Percentiles rank a stretch among this genome's conserved stretches.
These are phyloP conservation scores for Lydus trimaculatus DNA, from an alignment of 2,888 invertebrate genomes.

Conservation along the genomic window DNA sequence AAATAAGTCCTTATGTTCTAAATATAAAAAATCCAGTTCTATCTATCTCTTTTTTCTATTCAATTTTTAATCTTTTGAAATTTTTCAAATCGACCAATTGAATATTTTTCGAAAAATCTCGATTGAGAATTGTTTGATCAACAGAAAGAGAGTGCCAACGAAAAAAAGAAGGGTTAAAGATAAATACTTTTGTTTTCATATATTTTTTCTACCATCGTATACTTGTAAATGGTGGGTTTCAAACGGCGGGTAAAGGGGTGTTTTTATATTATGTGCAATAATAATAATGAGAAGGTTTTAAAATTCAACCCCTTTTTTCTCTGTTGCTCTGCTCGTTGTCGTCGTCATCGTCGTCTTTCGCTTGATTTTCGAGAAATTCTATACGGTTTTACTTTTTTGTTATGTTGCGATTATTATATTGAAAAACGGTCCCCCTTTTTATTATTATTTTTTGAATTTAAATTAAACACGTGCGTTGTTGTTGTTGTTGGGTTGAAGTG, in stretches of 20 bases:
- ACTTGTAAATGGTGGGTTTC: background rate
- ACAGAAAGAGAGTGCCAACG: no score
- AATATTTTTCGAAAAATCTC: background rate
- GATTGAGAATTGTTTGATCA: background rate
- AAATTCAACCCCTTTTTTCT: background rate
- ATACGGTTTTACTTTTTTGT: constrained; percentile 1
- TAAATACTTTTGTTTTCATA: constrained; percentile 30
- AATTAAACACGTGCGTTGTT: constrained; percentile 1
- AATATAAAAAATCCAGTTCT: constrained; percentile 32
- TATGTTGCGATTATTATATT: background rate
- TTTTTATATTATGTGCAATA: background rate
- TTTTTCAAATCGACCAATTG: background rate
- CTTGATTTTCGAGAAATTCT: constrained; percentile 2
- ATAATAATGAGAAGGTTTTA: background rate
- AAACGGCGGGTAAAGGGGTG: background rate
- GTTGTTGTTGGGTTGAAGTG: background rate
- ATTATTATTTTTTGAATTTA: background rate
- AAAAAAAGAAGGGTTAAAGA: constrained; percentile 28
- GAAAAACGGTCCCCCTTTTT: background rate
- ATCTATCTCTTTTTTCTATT: background rate
- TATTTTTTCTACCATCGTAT: background rate
- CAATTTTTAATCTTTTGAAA: background rate
- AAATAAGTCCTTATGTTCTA: constrained; percentile 32
- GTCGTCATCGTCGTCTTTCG: background rate
- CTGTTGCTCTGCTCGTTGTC: no score